These are phyloP conservation scores for Zelostemma sp. DNA, from an alignment of 1,140 invertebrate genomes.

Conservation along the genomic window DNA sequence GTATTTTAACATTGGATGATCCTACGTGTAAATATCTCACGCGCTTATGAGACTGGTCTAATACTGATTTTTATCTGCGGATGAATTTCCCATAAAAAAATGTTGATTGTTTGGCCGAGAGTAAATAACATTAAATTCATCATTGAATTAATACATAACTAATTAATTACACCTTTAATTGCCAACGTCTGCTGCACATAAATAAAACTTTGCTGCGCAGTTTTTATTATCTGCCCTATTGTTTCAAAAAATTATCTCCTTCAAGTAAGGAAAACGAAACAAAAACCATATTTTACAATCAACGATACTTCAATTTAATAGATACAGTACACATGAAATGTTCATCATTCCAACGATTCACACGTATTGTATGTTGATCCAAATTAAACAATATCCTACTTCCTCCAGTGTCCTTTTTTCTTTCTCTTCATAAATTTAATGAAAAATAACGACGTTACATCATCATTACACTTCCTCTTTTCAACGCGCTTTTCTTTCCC, in stretches of 20 bases:
- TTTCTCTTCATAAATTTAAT: conserved; percentile 12
- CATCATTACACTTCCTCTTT: neutral
- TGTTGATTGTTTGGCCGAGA: conserved; percentile 31
- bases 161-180: neutral
- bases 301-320: too few relatives aligned
- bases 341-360: conserved; percentile 25
- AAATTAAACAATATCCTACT: conserved; percentile 40
- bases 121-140: conserved; percentile 31
- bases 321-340: too few relatives aligned
- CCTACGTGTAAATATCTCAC: conserved; percentile 43
- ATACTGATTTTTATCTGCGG: conserved; percentile 35
- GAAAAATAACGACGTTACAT: conserved; percentile 17
- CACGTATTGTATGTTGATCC: conserved; percentile 47
- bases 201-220: too few relatives aligned
- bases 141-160: neutral
- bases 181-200: too few relatives aligned
- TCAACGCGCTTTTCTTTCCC: too few relatives aligned
- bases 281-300: too few relatives aligned
- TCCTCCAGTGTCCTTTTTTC: conserved; percentile 19
- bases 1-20: conserved; percentile 29
- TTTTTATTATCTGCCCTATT: too few relatives aligned
- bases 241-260: too few relatives aligned
- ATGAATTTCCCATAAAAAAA: conserved; percentile 40
- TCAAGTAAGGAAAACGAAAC: too few relatives aligned
- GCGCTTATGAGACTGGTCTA: conserved; percentile 27